Conservation (phyloP, 1,140 invertebrate genomes). For the Leptinotarsa defecta region DNA sequence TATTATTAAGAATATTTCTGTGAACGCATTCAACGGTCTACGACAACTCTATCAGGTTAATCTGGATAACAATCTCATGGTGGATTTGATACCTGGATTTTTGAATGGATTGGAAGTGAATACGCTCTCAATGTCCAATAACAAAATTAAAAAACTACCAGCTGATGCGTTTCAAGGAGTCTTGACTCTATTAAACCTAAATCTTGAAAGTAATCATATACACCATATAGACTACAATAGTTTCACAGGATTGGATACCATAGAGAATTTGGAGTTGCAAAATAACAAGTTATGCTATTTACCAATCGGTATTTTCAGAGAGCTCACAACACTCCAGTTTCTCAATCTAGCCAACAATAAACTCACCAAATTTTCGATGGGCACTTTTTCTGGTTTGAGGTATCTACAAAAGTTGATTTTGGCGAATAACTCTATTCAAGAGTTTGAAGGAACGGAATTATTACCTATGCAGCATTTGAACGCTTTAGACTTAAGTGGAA, state of each 20-base stretch:
- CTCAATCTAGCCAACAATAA: constrained; percentile 49
- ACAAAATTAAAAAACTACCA: constrained; percentile 43
- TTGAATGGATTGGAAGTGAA: constrained; percentile 43
- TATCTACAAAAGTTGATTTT: constrained; percentile 45
- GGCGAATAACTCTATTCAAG: constrained; percentile 43
- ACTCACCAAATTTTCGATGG: constrained; percentile 42
- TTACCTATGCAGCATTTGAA: constrained; percentile 40
- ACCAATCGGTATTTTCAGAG: constrained; percentile 47
- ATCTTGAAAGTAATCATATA: constrained; percentile 47
- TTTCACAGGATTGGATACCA: constrained; percentile 39
- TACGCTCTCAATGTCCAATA: constrained; percentile 42
- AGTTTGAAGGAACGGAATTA: constrained; percentile 41
- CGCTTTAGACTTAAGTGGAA: constrained; percentile 47
- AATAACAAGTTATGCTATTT: constrained; percentile 47
- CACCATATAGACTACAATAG: constrained; percentile 40
- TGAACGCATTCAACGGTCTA: constrained; percentile 46
- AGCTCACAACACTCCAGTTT: constrained; percentile 36
- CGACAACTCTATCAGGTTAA: constrained; percentile 45
- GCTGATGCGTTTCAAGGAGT: constrained; percentile 42
- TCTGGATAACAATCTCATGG: constrained; percentile 46
- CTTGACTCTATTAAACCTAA: constrained; percentile 38
- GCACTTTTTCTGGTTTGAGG: constrained; percentile 48
- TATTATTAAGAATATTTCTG: constrained; percentile 36
- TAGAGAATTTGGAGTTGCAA: constrained; percentile 49
- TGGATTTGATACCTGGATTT: constrained; percentile 41